phyloP scores from a whole-genome alignment of 2,888 invertebrate species.

The Orthosia incerta region DNA sequence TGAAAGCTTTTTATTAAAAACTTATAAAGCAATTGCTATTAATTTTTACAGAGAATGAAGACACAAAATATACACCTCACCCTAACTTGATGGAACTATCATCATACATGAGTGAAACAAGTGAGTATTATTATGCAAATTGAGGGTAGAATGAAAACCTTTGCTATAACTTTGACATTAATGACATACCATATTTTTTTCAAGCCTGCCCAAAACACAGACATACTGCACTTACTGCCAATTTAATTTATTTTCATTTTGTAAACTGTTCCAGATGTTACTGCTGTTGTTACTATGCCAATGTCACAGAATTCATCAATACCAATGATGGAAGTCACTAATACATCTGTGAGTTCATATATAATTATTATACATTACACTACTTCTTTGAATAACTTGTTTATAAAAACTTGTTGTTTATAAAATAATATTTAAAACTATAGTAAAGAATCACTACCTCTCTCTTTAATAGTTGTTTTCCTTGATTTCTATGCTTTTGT shows the following conservation, averaged over 20 bases:
- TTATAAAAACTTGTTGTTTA: no score
- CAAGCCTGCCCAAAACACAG: background rate
- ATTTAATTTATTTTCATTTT: constrained; percentile 20
- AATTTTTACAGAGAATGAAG: constrained; percentile 82
- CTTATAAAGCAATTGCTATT: background rate
- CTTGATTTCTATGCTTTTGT: no score
- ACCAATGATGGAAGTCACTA: constrained; percentile 89
- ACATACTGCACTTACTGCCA: background rate
- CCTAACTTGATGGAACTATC: constrained; percentile 88
- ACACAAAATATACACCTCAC: constrained; percentile 84
- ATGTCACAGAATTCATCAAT: constrained; percentile 86
- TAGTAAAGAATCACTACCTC: no score
- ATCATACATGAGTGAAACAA: constrained; percentile 89
- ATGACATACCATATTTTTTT: background rate
- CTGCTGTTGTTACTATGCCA: constrained; percentile 89
- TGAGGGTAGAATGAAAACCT: constrained; percentile 43
- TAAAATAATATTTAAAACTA: no score
- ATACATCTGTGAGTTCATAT: constrained; percentile 84
- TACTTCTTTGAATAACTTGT: background rate
- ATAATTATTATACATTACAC: background rate
- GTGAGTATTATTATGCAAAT: constrained; percentile 74
- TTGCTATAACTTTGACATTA: constrained; percentile 15
- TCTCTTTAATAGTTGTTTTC: no score
- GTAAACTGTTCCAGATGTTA: constrained; percentile 82
- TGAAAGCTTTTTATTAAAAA: background rate